Conservation (phyloP, 2,888 invertebrate species). For the Trilocha varians region DNA sequence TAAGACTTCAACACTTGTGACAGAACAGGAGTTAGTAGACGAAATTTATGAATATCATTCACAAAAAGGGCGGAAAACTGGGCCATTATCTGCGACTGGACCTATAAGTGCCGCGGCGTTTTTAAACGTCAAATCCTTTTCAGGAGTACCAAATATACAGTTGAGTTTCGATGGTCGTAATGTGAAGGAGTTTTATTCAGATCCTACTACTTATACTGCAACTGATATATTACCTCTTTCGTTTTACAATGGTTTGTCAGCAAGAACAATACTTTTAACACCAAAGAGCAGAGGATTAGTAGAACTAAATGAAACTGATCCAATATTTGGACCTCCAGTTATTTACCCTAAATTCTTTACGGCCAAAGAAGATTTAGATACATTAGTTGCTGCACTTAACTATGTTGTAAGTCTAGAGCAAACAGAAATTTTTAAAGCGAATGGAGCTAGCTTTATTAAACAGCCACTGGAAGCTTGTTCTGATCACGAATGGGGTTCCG, state of each 20-base stretch:
- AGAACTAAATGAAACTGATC: conserved; percentile 78
- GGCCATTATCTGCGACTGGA: conserved; percentile 69
- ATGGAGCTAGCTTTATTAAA: conserved; percentile 71
- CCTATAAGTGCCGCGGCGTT: conserved; percentile 74
- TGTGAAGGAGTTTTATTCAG: conserved; percentile 70
- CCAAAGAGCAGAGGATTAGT: conserved; percentile 78
- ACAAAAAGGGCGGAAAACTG: conserved; percentile 30
- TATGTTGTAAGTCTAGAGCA: conserved; percentile 73
- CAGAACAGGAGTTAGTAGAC: conserved; percentile 34
- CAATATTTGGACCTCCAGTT: conserved; percentile 79
- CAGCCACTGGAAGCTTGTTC: conserved; percentile 74
- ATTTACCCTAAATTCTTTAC: conserved; percentile 81
- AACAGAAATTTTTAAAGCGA: conserved; percentile 71
- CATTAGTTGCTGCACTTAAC: conserved; percentile 74
- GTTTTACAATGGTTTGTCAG: conserved; percentile 75
- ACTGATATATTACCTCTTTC: conserved; percentile 69
- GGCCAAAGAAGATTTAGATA: conserved; percentile 75
- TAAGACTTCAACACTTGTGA: conserved; percentile 57
- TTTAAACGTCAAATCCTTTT: conserved; percentile 68
- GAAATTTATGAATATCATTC: conserved; percentile 50
- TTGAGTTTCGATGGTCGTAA: conserved; percentile 75
- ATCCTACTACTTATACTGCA: conserved; percentile 66
- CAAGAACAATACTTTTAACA: conserved; percentile 74
- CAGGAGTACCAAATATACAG: conserved; percentile 77
- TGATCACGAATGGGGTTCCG: conserved; percentile 70